A percentile compares a stretch with the other conserved stretches of the same genome.
These are phyloP conservation scores for Zaprionus africanus DNA, from an alignment of 1,140 invertebrate genomes.

Conservation along the genomic window DNA sequence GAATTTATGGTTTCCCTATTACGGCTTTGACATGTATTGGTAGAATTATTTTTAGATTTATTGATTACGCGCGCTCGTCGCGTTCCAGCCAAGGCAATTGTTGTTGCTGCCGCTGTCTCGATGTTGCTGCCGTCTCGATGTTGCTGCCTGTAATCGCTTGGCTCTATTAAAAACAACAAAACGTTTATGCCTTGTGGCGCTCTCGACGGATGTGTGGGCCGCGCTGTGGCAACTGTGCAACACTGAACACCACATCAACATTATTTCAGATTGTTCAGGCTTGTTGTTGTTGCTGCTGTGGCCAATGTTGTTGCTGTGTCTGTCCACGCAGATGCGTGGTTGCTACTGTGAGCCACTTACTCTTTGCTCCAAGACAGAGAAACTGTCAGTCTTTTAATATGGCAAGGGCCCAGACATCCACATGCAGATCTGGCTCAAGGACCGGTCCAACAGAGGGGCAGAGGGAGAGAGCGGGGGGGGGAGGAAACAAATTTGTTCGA, in stretches of 20 bases:
- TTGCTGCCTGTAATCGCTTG: conserved; percentile 72
- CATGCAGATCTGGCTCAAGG: conserved; percentile 26
- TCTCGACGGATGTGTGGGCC: conserved; percentile 70
- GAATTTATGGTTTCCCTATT: conserved; percentile 84
- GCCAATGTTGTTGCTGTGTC: conserved; percentile 23
- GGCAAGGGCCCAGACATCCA: conserved; percentile 50
- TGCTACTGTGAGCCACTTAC: conserved; percentile 73
- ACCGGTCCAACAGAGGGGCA: conserved; percentile 31
- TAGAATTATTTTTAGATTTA: conserved; percentile 84
- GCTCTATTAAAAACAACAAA: conserved; percentile 81
- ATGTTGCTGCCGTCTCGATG: conserved; percentile 13
- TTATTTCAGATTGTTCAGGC: conserved; percentile 25
- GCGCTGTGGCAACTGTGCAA: conserved; percentile 41
- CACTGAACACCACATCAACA: conserved; percentile 49
- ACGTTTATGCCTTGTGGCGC: conserved; percentile 79
- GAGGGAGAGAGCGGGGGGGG: not conserved
- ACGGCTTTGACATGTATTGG: conserved; percentile 84
- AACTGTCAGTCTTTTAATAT: conserved; percentile 74
- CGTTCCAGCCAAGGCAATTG: conserved; percentile 55
- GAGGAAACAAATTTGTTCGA: conserved; percentile 63
- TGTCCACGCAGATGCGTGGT: conserved; percentile 55
- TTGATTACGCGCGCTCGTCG: conserved; percentile 82
- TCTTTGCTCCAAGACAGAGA: conserved; percentile 26
- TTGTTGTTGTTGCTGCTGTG: conserved; percentile 12
- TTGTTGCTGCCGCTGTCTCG: conserved; percentile 43